Evolutionary conservation across 2,888 invertebrate genomes (phyloP).

Genomic region (Diadegma fenestrale): DNA sequence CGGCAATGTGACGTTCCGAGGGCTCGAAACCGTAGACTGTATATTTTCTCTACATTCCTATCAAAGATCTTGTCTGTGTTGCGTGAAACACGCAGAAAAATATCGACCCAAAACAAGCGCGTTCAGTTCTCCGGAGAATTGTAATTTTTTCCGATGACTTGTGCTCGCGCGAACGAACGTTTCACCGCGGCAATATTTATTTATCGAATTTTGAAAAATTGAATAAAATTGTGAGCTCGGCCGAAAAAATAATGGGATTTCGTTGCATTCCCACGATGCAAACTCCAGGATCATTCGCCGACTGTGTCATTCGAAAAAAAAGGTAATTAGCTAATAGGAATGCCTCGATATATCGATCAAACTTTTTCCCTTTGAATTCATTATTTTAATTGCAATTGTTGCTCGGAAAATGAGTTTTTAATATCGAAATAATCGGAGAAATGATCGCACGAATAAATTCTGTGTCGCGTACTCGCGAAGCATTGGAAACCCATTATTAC

Average conservation of each 20-base stretch:
- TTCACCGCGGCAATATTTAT: no score
- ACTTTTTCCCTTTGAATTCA: neutral
- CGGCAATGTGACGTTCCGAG: no score
- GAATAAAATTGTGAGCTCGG: no score
- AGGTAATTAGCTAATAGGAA: neutral
- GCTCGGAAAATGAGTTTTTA: neutral
- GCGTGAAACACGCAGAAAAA: constrained; percentile 5
- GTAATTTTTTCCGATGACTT: neutral
- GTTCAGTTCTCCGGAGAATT: neutral
- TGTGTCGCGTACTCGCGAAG: neutral
- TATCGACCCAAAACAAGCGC: neutral
- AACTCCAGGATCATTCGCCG: neutral
- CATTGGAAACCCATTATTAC: neutral
- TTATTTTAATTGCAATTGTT: neutral
- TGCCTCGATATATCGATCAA: neutral
- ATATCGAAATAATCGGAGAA: neutral
- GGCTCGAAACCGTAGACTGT: no score
- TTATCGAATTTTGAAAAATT: no score
- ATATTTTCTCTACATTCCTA: no score
- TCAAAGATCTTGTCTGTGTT: neutral
- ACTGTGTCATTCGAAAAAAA: neutral
- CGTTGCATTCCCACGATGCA: no score
- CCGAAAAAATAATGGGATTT: no score
- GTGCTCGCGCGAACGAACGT: neutral
- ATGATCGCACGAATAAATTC: neutral